Conservation (phyloP, 2,888 invertebrate species). For the Byasa hedistus region DNA sequence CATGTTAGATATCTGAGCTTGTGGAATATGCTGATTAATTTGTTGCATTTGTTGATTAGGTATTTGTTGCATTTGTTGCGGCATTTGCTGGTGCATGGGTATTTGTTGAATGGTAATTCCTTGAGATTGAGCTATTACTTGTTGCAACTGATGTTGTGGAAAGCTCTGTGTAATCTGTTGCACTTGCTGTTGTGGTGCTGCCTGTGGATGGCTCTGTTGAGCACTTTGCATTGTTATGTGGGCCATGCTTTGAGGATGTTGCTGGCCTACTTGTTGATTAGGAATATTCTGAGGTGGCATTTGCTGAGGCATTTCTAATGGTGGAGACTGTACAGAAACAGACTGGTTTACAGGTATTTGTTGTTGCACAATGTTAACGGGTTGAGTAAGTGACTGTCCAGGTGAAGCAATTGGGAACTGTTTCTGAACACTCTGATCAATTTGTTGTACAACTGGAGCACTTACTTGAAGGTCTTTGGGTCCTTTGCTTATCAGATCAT, state of each 20-base stretch:
- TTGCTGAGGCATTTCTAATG: slow-evolving; percentile 76
- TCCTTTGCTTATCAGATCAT: slow-evolving; percentile 73
- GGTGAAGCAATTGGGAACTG: slow-evolving; percentile 77
- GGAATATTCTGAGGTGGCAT: slow-evolving; percentile 69
- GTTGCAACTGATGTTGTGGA: slow-evolving; percentile 76
- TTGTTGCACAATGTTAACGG: slow-evolving; percentile 69
- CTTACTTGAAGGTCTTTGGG: slow-evolving; percentile 74
- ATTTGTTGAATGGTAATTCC: slow-evolving; percentile 76
- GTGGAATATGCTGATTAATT: slow-evolving; percentile 73
- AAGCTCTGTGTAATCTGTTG: slow-evolving; percentile 78
- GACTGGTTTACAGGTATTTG: slow-evolving; percentile 70
- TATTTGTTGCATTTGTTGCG: slow-evolving; percentile 77
- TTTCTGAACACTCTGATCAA: slow-evolving; percentile 74
- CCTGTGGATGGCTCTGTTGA: slow-evolving; percentile 61
- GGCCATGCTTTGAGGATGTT: slow-evolving; percentile 77
- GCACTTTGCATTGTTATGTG: slow-evolving; percentile 75
- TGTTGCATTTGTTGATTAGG: slow-evolving; percentile 78
- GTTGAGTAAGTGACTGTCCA: slow-evolving; percentile 75
- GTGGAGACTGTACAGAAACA: slow-evolving; percentile 75
- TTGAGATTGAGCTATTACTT: slow-evolving; percentile 74
- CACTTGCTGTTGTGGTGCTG: slow-evolving; percentile 70
- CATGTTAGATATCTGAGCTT: slow-evolving; percentile 71
- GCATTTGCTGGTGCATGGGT: slow-evolving; percentile 76
- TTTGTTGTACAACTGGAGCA: slow-evolving; percentile 67
- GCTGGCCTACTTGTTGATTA: slow-evolving; percentile 69